Percentiles rank a stretch among this genome's conserved stretches.
phyloP scores from a whole-genome alignment of 1,140 invertebrate species.

The Camponotus vicinus region DNA sequence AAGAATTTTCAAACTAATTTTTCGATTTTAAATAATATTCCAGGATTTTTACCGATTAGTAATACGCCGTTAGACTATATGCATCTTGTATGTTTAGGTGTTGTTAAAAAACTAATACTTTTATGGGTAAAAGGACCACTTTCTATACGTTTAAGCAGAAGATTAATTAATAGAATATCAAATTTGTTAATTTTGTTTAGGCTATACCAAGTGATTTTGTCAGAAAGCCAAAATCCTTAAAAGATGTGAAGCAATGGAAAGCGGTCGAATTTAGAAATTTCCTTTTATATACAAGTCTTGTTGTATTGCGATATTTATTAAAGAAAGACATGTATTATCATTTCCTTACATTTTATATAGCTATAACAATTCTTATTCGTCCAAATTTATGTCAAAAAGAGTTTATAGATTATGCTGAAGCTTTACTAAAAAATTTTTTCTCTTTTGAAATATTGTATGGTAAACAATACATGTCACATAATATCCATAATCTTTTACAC shows the following conservation, averaged over 20 bases:
- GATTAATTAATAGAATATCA: too few species aligned
- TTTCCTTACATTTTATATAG: background rate
- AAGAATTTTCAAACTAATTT: background rate
- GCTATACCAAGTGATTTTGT: too few species aligned
- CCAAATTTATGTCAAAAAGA: background rate
- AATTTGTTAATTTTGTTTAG: too few species aligned
- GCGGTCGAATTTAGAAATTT: too few species aligned
- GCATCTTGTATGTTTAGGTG: background rate
- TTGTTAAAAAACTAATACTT: conserved; percentile 3
- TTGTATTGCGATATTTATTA: background rate
- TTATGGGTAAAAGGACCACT: background rate
- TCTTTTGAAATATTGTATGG: background rate
- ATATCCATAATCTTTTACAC: conserved; percentile 5
- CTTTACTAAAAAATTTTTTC: background rate
- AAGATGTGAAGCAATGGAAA: too few species aligned
- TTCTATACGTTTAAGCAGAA: too few species aligned
- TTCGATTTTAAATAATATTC: background rate
- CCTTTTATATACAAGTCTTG: too few species aligned
- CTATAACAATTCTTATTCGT: background rate
- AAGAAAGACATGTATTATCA: background rate
- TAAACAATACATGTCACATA: conserved; percentile 10
- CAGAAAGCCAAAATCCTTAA: too few species aligned
- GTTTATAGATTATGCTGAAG: conserved; percentile 10
- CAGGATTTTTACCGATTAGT: background rate
- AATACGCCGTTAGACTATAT: background rate